Conservation (phyloP, 2,888 invertebrate genomes). For the Allygus modestus region DNA sequence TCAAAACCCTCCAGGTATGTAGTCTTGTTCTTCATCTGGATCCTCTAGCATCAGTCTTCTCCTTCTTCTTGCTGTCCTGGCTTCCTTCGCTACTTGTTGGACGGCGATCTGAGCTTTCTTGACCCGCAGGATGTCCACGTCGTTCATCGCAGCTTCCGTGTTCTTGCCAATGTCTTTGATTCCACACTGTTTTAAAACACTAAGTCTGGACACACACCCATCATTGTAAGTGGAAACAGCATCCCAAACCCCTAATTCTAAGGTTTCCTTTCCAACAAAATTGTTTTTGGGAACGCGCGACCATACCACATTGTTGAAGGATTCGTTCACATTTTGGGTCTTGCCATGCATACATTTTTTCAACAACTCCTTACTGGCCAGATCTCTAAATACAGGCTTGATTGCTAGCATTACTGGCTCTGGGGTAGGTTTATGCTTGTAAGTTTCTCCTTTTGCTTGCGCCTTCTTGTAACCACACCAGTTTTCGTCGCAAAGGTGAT, state of each 20-base stretch:
- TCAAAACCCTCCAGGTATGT: slow-evolving; percentile 46
- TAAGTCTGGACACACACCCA: slow-evolving; percentile 34
- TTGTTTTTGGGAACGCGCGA: slow-evolving; percentile 46
- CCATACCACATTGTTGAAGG: slow-evolving; percentile 52
- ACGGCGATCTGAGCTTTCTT: slow-evolving; percentile 53
- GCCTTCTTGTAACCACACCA: slow-evolving; percentile 36
- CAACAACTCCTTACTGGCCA: slow-evolving; percentile 33
- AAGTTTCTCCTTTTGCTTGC: slow-evolving; percentile 14
- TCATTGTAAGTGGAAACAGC: slow-evolving; percentile 51
- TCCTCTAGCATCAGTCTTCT: slow-evolving; percentile 42
- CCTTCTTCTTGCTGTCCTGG: slow-evolving; percentile 52
- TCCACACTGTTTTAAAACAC: slow-evolving; percentile 44
- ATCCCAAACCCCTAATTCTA: slow-evolving; percentile 48
- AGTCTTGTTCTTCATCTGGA: slow-evolving; percentile 49
- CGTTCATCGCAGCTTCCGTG: slow-evolving; percentile 45
- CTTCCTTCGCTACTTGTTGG: slow-evolving; percentile 41
- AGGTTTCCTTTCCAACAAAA: slow-evolving; percentile 40
- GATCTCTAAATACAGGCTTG: slow-evolving; percentile 43
- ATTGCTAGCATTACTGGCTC: slow-evolving; percentile 54
- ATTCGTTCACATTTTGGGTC: slow-evolving; percentile 50
- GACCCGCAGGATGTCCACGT: slow-evolving; percentile 34
- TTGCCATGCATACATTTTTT: slow-evolving; percentile 36
- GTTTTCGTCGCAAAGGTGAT: slow-evolving; percentile 21
- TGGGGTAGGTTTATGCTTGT: slow-evolving; percentile 33
- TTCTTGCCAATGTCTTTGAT: slow-evolving; percentile 47